Base-by-base conservation (phyloP, 2,888 invertebrate species). In the Melinaea marsaeus region DNA sequence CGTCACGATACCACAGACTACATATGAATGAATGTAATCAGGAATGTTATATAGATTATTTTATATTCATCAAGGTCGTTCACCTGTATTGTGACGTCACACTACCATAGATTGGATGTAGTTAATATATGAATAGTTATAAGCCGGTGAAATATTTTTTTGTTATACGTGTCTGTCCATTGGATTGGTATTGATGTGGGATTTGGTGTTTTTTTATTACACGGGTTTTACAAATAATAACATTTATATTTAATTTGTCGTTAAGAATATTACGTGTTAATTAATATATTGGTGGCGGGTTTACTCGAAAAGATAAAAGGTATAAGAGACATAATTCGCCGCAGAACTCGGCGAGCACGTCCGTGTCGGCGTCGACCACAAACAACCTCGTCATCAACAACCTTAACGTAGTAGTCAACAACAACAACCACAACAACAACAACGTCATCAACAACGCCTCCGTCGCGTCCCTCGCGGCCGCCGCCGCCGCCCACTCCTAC, bases 351-450 rank as follows among this genome's bases (percentile, higher is more conserved):
- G 84, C 91, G 70, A 87, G 87, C 72, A 85, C 90, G 11, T 88
- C 90, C 13, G 86, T 84, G 57, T 88, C 91, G 60, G 91, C 91
- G 68, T 91, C 91, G 65, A 88, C 91, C 59, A 91, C 91, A 64
- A 91, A 91, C 86, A 91, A 85, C 80, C 81, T 91, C 69, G 88
- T 90, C 73, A 90, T 89, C 85, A 91, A 89, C 85, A 91, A 87
- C 69, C 75, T 89, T 61, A 91, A 88, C 75, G 91, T 90, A 76
- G 91, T 90, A 69, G 92, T 88, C 60, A 91, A 90, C 78, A 91
- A 91, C 86, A 88, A 91, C 81, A 88, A 91, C 74, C 87, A 91
- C 76, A 86, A 90, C 81, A 88, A 92, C 83, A 88, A 91, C 77
- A 90, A 91, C 66, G 88, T 91, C 35, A 84, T 91, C 70, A 91